phyloP scores from a whole-genome alignment of 2,888 invertebrate species.

The Euzetes globulus region DNA sequence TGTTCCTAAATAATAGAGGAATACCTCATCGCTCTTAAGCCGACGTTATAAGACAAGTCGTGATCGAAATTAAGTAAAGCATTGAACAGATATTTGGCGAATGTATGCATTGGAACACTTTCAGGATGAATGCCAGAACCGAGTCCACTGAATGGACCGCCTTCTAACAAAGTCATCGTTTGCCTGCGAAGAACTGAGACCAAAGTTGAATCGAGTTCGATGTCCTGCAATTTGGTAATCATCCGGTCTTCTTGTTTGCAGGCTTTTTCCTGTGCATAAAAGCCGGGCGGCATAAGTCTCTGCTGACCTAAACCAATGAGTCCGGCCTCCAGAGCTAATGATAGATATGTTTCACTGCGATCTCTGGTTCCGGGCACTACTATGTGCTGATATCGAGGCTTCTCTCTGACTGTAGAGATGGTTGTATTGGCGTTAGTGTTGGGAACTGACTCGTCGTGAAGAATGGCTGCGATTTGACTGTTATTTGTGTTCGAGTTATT shows the following conservation, averaged over 20 bases:
- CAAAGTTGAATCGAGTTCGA: constrained; percentile 65
- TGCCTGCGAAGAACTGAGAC: constrained; percentile 61
- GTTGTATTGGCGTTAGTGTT: not conserved
- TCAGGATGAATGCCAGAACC: constrained; percentile 66
- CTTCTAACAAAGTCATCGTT: constrained; percentile 62
- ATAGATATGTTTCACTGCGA: constrained; percentile 60
- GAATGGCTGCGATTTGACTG: constrained; percentile 1
- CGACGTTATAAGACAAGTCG: constrained; percentile 70
- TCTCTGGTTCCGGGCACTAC: constrained; percentile 66
- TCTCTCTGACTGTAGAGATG: constrained; percentile 35
- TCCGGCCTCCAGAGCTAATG: constrained; percentile 68
- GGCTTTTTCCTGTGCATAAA: constrained; percentile 68
- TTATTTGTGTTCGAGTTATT: constrained; percentile 18
- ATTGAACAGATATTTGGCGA: constrained; percentile 69
- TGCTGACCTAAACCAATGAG: constrained; percentile 70
- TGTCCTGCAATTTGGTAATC: constrained; percentile 64
- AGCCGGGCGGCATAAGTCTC: constrained; percentile 65
- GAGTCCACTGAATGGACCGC: constrained; percentile 66
- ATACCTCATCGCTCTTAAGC: constrained; percentile 45
- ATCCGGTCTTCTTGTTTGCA: constrained; percentile 68
- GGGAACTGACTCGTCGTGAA: constrained; percentile 19
- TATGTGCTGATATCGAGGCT: constrained; percentile 62
- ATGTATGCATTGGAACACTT: constrained; percentile 75
- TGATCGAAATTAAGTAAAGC: constrained; percentile 65
- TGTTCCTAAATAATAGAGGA: not conserved